Conservation (phyloP, 2,888 invertebrate species). For the Hetaerina titia region DNA sequence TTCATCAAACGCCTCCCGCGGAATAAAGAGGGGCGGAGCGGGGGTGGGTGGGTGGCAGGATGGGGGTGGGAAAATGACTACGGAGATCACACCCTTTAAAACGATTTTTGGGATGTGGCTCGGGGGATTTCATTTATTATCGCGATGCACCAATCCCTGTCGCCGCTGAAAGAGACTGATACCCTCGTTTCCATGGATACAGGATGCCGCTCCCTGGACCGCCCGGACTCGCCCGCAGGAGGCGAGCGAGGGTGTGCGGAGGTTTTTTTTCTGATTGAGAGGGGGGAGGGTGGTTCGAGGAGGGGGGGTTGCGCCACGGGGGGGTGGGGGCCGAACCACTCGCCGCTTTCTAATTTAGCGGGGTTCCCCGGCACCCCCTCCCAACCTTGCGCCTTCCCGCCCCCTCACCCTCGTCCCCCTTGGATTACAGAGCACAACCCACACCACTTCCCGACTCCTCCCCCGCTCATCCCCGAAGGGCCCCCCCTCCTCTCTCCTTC, state of each 20-base stretch:
- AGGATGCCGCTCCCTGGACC: neutral
- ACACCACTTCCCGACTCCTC: no score
- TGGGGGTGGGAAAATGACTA: no score
- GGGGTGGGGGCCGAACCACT: neutral
- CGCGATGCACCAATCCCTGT: neutral
- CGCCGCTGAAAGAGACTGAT: neutral
- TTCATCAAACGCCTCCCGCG: neutral
- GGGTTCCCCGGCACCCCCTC: neutral
- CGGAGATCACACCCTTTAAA: neutral
- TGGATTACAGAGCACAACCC: no score
- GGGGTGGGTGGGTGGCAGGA: neutral
- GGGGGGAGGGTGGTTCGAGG: neutral
- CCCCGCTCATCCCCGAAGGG: no score
- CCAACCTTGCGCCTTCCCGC: no score
- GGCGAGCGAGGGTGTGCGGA: neutral
- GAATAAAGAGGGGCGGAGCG: neutral
- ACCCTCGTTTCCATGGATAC: neutral
- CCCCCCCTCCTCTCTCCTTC: no score
- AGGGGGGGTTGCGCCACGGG: neutral
- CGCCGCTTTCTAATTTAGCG: constrained; percentile 17
- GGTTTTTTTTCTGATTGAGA: neutral
- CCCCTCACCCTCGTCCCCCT: no score
- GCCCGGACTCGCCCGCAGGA: neutral
- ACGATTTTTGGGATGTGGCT: neutral
- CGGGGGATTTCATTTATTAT: neutral